A percentile compares a stretch with the other conserved stretches of the same genome.
Evolutionary conservation across 2,797 vertebrate genomes (phyloP).

Genomic region (Meriones psammophilus): DNA sequence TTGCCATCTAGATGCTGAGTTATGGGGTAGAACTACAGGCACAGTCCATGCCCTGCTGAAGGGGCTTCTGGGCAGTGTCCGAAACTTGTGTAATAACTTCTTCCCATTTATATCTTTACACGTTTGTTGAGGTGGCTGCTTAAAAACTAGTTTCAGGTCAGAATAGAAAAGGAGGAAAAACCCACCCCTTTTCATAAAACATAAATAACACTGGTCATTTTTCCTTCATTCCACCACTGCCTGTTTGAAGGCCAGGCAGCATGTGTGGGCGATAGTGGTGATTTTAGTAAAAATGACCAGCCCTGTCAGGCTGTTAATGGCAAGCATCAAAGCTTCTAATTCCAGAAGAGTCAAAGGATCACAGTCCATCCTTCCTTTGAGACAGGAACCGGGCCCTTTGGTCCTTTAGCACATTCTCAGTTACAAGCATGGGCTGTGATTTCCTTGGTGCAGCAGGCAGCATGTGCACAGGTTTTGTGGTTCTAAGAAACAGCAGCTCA

Average conservation of each 20-base stretch:
- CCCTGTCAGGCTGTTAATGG: not conserved
- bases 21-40: not conserved
- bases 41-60: not conserved
- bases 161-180: not conserved
- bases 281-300: not conserved
- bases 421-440: not conserved
- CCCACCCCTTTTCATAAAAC: not conserved
- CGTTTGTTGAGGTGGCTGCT: not conserved
- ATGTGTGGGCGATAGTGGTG: not conserved
- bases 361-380: not conserved
- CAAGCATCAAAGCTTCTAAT: not conserved
- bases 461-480: not conserved
- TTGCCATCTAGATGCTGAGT: not conserved
- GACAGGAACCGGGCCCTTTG: not conserved
- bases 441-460: not conserved
- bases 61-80: not conserved
- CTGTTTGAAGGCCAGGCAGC: not conserved
- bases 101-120: not conserved
- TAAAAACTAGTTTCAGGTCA: conserved; percentile 34
- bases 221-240: not conserved
- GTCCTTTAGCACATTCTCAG: not conserved
- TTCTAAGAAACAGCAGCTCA: not conserved
- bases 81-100: not conserved
- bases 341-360: not conserved
- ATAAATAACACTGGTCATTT: not conserved